Base-by-base conservation (phyloP, 2,888 invertebrate species). In the Schizaphis graminum region DNA sequence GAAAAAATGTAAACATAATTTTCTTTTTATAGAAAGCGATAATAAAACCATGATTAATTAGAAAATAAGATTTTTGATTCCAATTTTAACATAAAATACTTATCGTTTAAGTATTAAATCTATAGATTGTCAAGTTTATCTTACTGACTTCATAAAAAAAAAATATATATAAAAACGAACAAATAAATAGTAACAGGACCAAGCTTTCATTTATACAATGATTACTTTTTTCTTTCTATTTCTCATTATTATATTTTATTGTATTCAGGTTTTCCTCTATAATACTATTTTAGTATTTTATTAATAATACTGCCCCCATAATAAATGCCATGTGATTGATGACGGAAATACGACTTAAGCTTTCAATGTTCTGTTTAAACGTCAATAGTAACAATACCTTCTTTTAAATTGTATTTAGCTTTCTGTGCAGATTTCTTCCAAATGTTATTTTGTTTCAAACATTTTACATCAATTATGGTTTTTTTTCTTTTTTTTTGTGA, bases 81-180 rank as follows among this genome's bases (percentile, higher is more conserved):
- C 0, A 1, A 61, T 87, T 87, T 61, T 35, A 86, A 91, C 57
- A 86, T 47, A 61, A 61, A 61, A 87, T 87, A 61, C 26, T 92
- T 92, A 92, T 87, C 35, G 3, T 92, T 92, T 26, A 61, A 49
- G 49, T 87, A 61, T 53, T 88, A 94, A 86, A 94, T 86, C 85
- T 89, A 94, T 90, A 91, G 94, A 94, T 94, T 94, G 94, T 94
- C 94, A 49, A 90, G 49, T 94, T 90, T 90, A 90, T 49, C 57
- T 90, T 94, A 94, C 49, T 94, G 90, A 94, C 85, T 44, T 85
- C 28, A 61, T 49, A 41, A 57, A 84, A 77, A 91, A 89, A 86
- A 47, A 86, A 44, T 3, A 24, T n/a, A 87, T 24, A 53, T 44
- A 84, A 44, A 41, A 16, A 91, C 28, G 84, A 85, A 35, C 7